A percentile compares a stretch with the other conserved stretches of the same genome.
These are phyloP conservation scores for Napeogenes sylphis DNA, from an alignment of 2,888 invertebrate species.

Conservation along the genomic window DNA sequence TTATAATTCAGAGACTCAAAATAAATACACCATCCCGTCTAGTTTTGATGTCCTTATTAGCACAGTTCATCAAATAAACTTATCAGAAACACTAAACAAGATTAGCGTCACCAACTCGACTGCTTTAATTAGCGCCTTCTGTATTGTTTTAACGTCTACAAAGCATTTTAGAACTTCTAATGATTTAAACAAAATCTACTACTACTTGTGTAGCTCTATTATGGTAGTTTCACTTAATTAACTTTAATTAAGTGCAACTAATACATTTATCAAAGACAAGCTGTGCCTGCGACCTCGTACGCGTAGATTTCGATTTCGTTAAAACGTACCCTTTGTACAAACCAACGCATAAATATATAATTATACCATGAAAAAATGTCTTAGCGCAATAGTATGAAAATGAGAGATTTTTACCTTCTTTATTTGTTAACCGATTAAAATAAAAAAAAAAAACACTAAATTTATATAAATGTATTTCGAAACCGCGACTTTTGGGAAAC, in stretches of 20 bases:
- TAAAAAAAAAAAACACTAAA: too few species aligned
- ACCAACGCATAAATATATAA: too few species aligned
- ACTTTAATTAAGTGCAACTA: neutral
- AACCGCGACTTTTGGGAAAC: too few species aligned
- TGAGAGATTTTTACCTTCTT: too few species aligned
- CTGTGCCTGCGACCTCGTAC: too few species aligned
- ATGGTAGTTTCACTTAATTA: slow-evolving; percentile 7
- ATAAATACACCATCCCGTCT: neutral
- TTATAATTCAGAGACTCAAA: neutral
- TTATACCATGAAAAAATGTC: too few species aligned
- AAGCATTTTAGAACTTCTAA: slow-evolving; percentile 15
- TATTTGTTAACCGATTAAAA: too few species aligned
- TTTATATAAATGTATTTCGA: too few species aligned
- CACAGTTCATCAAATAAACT: slow-evolving; percentile 16
- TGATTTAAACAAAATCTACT: slow-evolving; percentile 24
- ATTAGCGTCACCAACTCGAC: slow-evolving; percentile 47
- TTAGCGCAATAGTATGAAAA: too few species aligned
- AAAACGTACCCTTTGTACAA: too few species aligned
- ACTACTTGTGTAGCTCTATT: slow-evolving; percentile 16
- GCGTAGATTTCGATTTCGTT: too few species aligned
- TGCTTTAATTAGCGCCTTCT: slow-evolving; percentile 49
- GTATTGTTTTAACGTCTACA: slow-evolving; percentile 34
- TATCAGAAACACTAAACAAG: slow-evolving; percentile 45
- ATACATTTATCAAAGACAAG: too few species aligned
- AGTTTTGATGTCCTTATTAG: slow-evolving; percentile 5